Conservation (phyloP, 2,888 invertebrate species). For the Ichneumon xanthorius region DNA sequence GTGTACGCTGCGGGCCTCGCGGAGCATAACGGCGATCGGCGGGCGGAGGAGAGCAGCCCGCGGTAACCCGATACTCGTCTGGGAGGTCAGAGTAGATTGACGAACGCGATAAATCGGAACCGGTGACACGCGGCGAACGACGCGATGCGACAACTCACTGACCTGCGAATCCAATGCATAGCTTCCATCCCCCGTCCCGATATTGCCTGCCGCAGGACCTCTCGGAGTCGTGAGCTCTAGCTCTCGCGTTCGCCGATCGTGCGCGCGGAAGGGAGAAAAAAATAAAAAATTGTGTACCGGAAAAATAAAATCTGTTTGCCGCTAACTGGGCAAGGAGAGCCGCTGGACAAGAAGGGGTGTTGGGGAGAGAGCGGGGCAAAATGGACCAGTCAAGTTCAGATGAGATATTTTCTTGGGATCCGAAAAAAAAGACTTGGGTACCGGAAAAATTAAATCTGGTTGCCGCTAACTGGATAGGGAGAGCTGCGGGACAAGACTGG, state of each 20-base stretch:
- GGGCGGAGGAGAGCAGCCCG: slow-evolving; percentile 44
- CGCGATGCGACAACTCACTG: slow-evolving; percentile 83
- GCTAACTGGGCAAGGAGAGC: too few relatives aligned
- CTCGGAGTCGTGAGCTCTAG: neutral
- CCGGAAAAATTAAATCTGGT: too few relatives aligned
- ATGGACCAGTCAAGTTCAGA: too few relatives aligned
- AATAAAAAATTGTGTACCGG: neutral
- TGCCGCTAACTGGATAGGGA: too few relatives aligned
- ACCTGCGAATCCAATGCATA: slow-evolving; percentile 85
- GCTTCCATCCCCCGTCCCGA: slow-evolving; percentile 69
- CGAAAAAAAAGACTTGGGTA: too few relatives aligned
- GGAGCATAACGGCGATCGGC: slow-evolving; percentile 36
- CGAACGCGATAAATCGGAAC: slow-evolving; percentile 83
- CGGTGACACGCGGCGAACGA: slow-evolving; percentile 80
- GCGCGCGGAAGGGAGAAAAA: neutral
- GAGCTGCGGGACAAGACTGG: too few relatives aligned
- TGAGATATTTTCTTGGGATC: too few relatives aligned
- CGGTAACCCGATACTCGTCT: slow-evolving; percentile 82
- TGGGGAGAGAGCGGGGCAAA: too few relatives aligned
- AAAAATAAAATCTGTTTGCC: too few relatives aligned
- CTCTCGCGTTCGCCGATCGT: neutral
- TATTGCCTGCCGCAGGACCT: neutral
- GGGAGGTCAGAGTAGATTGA: slow-evolving; percentile 84
- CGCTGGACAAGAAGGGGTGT: too few relatives aligned
- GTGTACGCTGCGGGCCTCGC: neutral